phyloP scores from a whole-genome alignment of 2,113 vertebrate genomes.

The Puntigrus tetrazona region DNA sequence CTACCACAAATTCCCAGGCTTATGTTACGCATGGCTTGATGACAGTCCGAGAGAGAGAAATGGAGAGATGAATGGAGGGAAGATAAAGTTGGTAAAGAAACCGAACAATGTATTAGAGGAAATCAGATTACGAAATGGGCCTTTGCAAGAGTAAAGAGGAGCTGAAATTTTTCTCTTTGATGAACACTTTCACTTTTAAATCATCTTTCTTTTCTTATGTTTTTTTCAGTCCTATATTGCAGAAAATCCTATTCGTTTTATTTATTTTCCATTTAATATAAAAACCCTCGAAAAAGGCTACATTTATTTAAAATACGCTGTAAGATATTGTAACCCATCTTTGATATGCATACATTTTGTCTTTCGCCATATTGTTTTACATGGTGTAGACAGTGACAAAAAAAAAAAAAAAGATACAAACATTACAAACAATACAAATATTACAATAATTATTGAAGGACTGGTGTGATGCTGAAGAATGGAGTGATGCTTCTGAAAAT shows the following conservation, averaged over 20 bases:
- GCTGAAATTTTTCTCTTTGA: background rate
- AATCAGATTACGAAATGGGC: conserved; percentile 21
- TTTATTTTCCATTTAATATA: background rate
- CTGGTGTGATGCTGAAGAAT: background rate
- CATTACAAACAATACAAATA: too few species aligned
- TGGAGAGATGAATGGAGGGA: background rate
- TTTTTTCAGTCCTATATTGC: background rate
- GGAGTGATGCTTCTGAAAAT: background rate
- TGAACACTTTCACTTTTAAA: background rate
- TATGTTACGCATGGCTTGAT: conserved; percentile 2
- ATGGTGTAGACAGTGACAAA: too few species aligned
- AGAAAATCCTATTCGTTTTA: background rate
- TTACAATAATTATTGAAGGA: background rate
- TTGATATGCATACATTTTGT: too few species aligned
- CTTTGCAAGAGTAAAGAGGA: background rate
- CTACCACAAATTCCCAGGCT: conserved; percentile 19
- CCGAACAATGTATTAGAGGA: conserved; percentile 1
- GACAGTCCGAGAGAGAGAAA: background rate
- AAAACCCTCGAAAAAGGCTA: background rate
- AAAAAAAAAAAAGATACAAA: too few species aligned
- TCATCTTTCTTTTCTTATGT: background rate
- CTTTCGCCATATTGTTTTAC: too few species aligned
- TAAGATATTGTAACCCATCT: background rate
- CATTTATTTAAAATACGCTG: background rate
- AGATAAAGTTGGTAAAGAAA: conserved; percentile 10